Conservation (phyloP, 2,113 vertebrate species). For the Leucopternis melanops region DNA sequence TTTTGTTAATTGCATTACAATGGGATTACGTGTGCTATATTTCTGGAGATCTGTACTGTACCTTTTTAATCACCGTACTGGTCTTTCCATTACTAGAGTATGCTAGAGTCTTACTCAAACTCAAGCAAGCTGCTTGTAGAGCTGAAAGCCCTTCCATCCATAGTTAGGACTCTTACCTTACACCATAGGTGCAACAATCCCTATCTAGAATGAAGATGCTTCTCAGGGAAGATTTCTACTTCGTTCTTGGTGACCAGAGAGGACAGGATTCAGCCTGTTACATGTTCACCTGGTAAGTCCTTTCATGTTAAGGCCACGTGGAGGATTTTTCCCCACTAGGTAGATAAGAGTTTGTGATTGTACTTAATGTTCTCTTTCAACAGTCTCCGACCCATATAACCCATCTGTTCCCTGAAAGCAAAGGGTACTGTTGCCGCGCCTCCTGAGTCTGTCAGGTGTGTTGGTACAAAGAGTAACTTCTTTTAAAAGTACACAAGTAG, state of each 20-base stretch:
- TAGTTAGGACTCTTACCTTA: fast-evolving
- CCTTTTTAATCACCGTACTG: too few species aligned
- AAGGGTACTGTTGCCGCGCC: fast-evolving
- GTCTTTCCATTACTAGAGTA: not conserved
- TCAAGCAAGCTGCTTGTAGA: not conserved
- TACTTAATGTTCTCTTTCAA: fast-evolving
- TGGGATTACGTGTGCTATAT: fast-evolving
- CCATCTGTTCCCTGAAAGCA: not conserved
- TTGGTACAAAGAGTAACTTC: not conserved
- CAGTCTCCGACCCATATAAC: not conserved
- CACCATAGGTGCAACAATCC: fast-evolving
- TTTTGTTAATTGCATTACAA: not conserved
- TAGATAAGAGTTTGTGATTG: not conserved
- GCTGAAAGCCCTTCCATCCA: not conserved
- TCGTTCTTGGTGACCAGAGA: not conserved
- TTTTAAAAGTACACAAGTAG: not conserved
- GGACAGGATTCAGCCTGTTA: not conserved
- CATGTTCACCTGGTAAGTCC: fast-evolving
- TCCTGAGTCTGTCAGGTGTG: fast-evolving
- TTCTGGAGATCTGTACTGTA: not conserved
- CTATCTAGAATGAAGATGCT: not conserved
- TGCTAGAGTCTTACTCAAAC: not conserved
- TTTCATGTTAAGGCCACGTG: too few species aligned
- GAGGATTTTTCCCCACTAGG: too few species aligned
- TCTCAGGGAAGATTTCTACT: not conserved